These are phyloP conservation scores for Diachasma alloeum DNA, from an alignment of 1,140 invertebrate genomes.

Conservation along the genomic window DNA sequence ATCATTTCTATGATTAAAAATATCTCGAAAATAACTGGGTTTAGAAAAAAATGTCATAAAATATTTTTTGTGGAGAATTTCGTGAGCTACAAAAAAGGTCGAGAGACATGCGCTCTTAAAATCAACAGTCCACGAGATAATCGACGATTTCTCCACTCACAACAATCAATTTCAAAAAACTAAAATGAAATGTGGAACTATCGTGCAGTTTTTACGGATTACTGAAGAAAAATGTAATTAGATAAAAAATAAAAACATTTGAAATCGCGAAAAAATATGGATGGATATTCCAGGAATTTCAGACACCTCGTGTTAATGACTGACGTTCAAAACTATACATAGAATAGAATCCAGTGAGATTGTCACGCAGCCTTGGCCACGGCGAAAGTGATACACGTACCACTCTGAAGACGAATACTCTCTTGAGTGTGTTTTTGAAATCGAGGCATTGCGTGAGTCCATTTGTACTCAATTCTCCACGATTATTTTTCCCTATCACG, in stretches of 20 bases:
- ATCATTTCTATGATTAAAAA: too few species aligned
- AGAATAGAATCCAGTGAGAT: conserved; percentile 49
- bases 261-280: not conserved
- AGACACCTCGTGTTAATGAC: conserved; percentile 28
- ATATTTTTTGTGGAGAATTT: too few species aligned
- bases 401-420: not conserved
- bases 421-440: conserved; percentile 5
- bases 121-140: too few species aligned
- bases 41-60: too few species aligned
- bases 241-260: too few species aligned
- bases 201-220: too few species aligned
- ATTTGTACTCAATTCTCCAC: not conserved
- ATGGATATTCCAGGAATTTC: conserved; percentile 38
- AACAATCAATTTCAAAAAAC: too few species aligned
- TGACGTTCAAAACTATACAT: conserved; percentile 7
- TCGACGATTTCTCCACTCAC: too few species aligned
- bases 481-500: not conserved
- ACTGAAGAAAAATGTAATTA: conserved; percentile 17
- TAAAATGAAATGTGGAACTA: too few species aligned
- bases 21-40: too few species aligned
- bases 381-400: conserved; percentile 52
- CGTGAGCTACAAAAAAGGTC: too few species aligned
- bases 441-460: conserved; percentile 11
- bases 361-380: conserved; percentile 49
- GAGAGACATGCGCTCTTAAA: too few species aligned